Evolutionary conservation across 1,140 invertebrate genomes (phyloP), one percentile per base, ranked within the genome.

Genomic region (Eufriesea mexicana): DNA sequence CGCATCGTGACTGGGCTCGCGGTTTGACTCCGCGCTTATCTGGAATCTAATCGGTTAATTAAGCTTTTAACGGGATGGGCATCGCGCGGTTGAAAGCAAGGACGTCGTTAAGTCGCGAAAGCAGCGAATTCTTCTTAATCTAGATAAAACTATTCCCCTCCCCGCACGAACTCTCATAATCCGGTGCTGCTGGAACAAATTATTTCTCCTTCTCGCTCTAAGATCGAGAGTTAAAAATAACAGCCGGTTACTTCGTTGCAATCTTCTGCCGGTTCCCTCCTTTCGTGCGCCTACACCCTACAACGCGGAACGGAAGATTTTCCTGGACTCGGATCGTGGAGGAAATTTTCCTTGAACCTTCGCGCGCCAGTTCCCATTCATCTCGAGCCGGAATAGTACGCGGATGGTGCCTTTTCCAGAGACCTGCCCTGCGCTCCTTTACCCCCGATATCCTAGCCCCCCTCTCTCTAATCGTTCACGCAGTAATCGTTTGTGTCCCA

Each of bases 401-500:
- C 35, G 23, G 54, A 49, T n/a, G 78, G 23, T 54, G 77, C 25
- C 59, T 84, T 42, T 77, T 86, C 64, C 74, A 66, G 20, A 75
- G 66, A 42, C 66, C 67, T 20, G 42, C 7, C n/a, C 57, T 49
- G 47, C 51, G 70, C 20, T 57, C 62, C 54, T 73, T 70, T 59
- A 74, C 45, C 57, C 68, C 47, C 67, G 67, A 61, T 86, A 61
- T 77, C 49, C 62, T 64, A 70, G 35, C 42, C 62, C 49, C 28
- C 49, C 28, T 71, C 78, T 76, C 83, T 89, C 86, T 84, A 89
- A 90, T 90, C 88, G 88, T 74, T 88, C 82, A 89, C 86, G 89
- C 89, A 87, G 89, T 88, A 90, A 90, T 90, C 89, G 89, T 83
- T 79, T 79, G 77, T 90, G 89, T 90, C 89, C 89, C 89, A 90